phyloP scores from a whole-genome alignment of 2,888 invertebrate genomes.

The Lottia scabra region DNA sequence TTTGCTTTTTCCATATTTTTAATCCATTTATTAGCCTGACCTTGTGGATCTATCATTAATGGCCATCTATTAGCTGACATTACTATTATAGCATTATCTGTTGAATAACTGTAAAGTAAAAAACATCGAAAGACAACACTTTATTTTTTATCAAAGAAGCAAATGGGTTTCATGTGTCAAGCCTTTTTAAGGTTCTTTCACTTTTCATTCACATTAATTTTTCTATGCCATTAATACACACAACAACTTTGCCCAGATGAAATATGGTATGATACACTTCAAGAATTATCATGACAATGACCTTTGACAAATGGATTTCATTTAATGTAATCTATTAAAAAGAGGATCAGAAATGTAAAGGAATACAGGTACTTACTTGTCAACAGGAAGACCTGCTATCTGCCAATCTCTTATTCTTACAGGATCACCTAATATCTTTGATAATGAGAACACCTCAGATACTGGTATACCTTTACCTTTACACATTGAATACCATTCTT shows the following conservation, averaged over 20 bases:
- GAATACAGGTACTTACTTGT: slow-evolving; percentile 63
- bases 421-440: slow-evolving; percentile 65
- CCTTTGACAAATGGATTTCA: no score
- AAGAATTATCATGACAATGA: no score
- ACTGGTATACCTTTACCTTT: slow-evolving; percentile 63
- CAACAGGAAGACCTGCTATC: slow-evolving; percentile 68
- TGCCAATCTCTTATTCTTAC: slow-evolving; percentile 69
- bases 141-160: not conserved
- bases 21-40: slow-evolving; percentile 95
- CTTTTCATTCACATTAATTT: no score
- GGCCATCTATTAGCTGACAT: slow-evolving; percentile 68
- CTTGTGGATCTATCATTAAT: slow-evolving; percentile 71
- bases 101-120: slow-evolving; percentile 60
- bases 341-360: no score
- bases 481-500: slow-evolving; percentile 65
- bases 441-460: slow-evolving; percentile 63
- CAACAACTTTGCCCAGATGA: no score
- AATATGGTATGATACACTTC: not conserved
- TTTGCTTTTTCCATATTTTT: slow-evolving; percentile 91
- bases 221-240: not conserved
- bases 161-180: no score
- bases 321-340: no score
- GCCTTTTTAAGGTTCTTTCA: no score
- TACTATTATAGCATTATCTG: slow-evolving; percentile 67
- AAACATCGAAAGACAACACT: not conserved